phyloP scores from a whole-genome alignment of 2,888 invertebrate genomes.

The Xestia c-nigrum region DNA sequence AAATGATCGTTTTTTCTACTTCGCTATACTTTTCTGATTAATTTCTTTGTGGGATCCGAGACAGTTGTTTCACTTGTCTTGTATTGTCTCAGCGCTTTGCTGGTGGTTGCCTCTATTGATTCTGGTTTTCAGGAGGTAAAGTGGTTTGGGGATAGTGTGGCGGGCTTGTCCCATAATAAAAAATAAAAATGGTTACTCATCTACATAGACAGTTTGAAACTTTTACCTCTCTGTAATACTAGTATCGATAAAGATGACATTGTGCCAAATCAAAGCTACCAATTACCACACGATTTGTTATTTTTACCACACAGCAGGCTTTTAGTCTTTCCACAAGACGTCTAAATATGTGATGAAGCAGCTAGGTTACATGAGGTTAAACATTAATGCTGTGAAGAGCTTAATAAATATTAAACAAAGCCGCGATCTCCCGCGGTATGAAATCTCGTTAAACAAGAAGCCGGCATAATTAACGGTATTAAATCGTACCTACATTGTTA shows the following conservation, averaged over 20 bases:
- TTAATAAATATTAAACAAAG: conserved; percentile 55
- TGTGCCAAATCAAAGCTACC: not conserved
- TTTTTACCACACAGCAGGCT: not conserved
- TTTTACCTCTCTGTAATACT: too few species aligned
- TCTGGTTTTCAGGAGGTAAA: too few species aligned
- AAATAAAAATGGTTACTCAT: too few species aligned
- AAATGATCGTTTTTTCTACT: too few species aligned
- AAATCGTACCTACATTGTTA: conserved; percentile 64
- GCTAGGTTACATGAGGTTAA: not conserved
- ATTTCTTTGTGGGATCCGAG: too few species aligned
- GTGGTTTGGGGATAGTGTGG: too few species aligned
- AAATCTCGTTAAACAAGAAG: conserved; percentile 63
- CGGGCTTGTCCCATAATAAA: too few species aligned
- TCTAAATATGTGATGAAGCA: conserved; percentile 6
- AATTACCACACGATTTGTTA: not conserved
- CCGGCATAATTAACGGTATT: conserved; percentile 72
- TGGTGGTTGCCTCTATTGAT: too few species aligned
- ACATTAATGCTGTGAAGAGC: conserved; percentile 28
- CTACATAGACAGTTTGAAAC: too few species aligned
- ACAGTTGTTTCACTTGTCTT: too few species aligned
- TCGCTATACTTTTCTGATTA: too few species aligned
- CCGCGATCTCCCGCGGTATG: conserved; percentile 21
- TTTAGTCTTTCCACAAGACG: not conserved
- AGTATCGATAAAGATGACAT: not conserved
- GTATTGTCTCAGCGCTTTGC: too few species aligned